phyloP scores from a whole-genome alignment of 2,113 vertebrate species.

The Elachura formosa region DNA sequence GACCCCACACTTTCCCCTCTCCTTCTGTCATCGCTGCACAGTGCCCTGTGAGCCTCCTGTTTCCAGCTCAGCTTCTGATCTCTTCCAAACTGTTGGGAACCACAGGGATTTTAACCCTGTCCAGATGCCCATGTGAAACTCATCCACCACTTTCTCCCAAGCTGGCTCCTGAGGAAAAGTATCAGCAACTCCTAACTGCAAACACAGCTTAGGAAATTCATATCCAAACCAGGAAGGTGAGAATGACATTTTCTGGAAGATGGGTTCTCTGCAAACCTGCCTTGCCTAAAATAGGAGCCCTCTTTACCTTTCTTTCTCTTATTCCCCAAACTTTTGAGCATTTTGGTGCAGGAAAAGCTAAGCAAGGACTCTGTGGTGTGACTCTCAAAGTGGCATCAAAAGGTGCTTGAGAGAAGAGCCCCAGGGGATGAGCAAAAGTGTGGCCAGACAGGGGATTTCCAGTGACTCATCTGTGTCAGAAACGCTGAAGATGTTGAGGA shows the following conservation, averaged over 20 bases:
- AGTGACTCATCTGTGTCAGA: slow-evolving; percentile 50
- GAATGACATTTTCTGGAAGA: neutral
- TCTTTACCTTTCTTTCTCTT: neutral
- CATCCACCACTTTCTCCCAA: neutral
- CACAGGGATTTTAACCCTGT: neutral
- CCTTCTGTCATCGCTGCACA: neutral
- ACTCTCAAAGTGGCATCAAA: neutral
- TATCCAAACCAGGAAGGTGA: neutral
- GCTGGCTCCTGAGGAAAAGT: neutral
- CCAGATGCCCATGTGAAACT: neutral
- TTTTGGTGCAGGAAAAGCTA: neutral
- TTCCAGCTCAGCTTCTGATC: neutral
- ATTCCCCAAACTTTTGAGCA: neutral
- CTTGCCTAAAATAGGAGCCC: neutral
- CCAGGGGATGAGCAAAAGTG: neutral
- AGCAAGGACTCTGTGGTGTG: neutral
- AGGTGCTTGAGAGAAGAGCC: neutral
- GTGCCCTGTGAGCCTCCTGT: neutral
- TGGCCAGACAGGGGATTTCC: slow-evolving; percentile 42
- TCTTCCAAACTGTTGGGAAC: neutral
- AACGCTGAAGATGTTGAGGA: slow-evolving; percentile 8
- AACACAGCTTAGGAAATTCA: neutral
- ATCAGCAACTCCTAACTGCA: neutral
- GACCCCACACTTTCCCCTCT: neutral
- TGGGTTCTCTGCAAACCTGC: neutral